Conservation (phyloP, 2,888 invertebrate genomes). For the Polyommatus iphigenia region DNA sequence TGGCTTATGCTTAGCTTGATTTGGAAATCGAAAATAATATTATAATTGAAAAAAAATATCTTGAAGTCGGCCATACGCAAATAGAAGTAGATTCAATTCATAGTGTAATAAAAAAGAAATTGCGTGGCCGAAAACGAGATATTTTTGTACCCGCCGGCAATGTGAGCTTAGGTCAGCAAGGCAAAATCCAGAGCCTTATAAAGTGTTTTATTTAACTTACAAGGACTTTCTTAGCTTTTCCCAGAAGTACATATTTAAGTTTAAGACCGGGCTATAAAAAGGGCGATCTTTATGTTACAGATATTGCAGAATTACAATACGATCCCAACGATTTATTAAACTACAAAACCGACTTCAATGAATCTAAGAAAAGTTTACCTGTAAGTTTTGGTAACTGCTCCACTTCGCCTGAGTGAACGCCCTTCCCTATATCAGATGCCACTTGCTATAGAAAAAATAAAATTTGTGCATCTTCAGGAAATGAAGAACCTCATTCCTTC, state of each 20-base stretch:
- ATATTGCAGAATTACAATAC: conserved; percentile 35
- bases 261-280: conserved; percentile 37
- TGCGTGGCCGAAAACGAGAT: conserved; percentile 8
- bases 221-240: conserved; percentile 30
- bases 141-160: conserved; percentile 9
- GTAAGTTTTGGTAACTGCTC: too few species aligned
- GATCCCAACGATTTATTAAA: conserved; percentile 37
- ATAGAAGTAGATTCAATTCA: conserved; percentile 11
- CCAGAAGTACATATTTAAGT: conserved; percentile 36
- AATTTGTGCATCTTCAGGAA: too few species aligned
- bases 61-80: conserved; percentile 17
- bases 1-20: background rate
- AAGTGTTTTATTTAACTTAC: conserved; percentile 35
- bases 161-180: background rate
- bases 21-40: conserved; percentile 7
- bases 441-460: too few species aligned
- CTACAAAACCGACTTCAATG: too few species aligned
- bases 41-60: conserved; percentile 11
- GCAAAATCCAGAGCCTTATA: conserved; percentile 33
- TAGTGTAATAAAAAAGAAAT: conserved; percentile 6
- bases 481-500: too few species aligned
- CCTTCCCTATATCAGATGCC: too few species aligned
- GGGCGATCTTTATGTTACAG: conserved; percentile 38
- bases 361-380: too few species aligned
- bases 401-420: too few species aligned